Conservation (phyloP, 2,113 vertebrate species). For the Anhinga rufa region DNA sequence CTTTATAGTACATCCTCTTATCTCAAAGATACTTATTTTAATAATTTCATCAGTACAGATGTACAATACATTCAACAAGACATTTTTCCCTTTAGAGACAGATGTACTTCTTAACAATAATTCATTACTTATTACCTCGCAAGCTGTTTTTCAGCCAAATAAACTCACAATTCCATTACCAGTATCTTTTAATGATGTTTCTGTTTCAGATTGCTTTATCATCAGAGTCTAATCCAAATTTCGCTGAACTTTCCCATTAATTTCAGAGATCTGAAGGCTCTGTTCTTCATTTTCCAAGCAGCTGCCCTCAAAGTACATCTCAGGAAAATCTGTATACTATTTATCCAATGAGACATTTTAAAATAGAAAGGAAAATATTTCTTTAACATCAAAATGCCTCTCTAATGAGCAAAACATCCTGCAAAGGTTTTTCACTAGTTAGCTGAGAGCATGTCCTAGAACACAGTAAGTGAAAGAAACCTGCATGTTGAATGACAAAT, state of each 20-base stretch:
- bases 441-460: background rate
- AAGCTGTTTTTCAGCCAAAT: conserved; percentile 46
- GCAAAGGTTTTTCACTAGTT: background rate
- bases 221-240: conserved; percentile 3
- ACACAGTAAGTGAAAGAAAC: background rate
- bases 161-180: conserved; percentile 22
- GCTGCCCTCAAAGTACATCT: background rate
- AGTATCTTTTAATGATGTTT: conserved; percentile 49
- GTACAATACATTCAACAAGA: background rate
- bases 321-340: background rate
- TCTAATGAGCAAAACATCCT: conserved; percentile 30
- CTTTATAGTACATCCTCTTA: background rate
- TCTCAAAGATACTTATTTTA: conserved; percentile 24
- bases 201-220: conserved; percentile 22
- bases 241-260: conserved; percentile 26
- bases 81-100: conserved; percentile 6
- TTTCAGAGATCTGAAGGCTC: conserved; percentile 2
- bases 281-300: conserved; percentile 18
- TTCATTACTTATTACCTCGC: conserved; percentile 19
- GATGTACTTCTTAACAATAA: conserved; percentile 11
- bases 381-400: conserved; percentile 18
- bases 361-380: conserved; percentile 19
- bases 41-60: conserved; percentile 10
- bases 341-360: background rate
- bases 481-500: background rate